Base-by-base conservation (phyloP, 2,888 invertebrate genomes). In the Atethmia centrago region DNA sequence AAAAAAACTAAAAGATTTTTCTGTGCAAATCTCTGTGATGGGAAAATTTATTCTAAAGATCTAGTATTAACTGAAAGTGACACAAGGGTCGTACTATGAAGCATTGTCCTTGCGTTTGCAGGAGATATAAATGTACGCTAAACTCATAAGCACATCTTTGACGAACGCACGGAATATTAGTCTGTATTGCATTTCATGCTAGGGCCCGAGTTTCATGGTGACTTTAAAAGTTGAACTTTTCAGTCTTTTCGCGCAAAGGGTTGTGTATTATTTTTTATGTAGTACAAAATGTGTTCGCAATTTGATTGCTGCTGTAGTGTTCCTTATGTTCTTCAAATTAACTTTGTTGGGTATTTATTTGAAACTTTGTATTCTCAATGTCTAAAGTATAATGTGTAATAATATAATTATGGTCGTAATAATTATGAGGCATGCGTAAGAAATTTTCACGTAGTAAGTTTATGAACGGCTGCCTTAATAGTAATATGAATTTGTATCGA, bases 281-380 rank as follows among this genome's bases (percentile, higher is more conserved):
- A 96, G 96, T 96, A 96, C 96, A 96, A 96, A 92, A 96, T 95
- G 95, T 96, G 95, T 96, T 96, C 94, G 96, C 96, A 96, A 96
- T 96, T 95, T 95, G 94, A 96, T 96, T 96, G 96, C 96, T 95
- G 94, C 94, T 94, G 92, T 95, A 95, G 95, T 95, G 95, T 96
- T 96, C 95, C 95, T 96, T 95, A 90, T 94, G 91, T 95, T 95
- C 93, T 94, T 93, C 94, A 93, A 93, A 92, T 92, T 92, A 91
- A 89, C 89, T 90, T 91, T 92, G 92, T 94, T 94, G 93, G 93
- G 91, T 94, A 94, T 95, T 95, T 95, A 93, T 95, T 94, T 94
- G 91, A 92, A 94, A 93, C 91, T 90, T 91, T 93, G 90, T 94
- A 93, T 93, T 94, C 90, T 93, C 92, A 88, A 88, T 90, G 85